Percentiles rank a stretch among this genome's conserved stretches.
These are phyloP conservation scores for Ips nitidus DNA, from an alignment of 1,140 invertebrate species.

Conservation along the genomic window DNA sequence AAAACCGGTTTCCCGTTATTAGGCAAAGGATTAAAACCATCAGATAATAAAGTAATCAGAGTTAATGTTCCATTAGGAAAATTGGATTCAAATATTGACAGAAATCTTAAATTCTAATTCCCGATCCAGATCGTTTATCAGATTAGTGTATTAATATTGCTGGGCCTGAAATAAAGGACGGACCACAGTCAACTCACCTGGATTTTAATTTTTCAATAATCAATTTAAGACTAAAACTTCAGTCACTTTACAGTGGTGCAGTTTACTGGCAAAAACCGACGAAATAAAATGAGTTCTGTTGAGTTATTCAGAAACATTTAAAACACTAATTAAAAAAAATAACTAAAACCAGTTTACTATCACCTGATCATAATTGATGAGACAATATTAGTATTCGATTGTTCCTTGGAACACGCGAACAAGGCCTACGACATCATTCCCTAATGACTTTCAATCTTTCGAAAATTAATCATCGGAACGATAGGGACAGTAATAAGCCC, in stretches of 20 bases:
- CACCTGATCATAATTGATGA: constrained; percentile 40
- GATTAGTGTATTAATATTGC: constrained; percentile 20
- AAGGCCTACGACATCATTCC: constrained; percentile 41
- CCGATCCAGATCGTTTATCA: constrained; percentile 34
- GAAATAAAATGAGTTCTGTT: not conserved
- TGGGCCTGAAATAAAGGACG: constrained; percentile 9
- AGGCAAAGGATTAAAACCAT: constrained; percentile 37
- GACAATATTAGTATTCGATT: constrained; percentile 46
- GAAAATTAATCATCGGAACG: constrained; percentile 45
- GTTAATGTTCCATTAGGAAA: constrained; percentile 47
- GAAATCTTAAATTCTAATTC: constrained; percentile 48
- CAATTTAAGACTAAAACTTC: not conserved
- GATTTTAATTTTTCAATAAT: not conserved
- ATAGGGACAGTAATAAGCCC: constrained; percentile 26
- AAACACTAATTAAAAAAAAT: not conserved
- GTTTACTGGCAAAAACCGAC: not conserved
- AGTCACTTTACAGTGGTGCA: not conserved
- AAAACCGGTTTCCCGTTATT: constrained; percentile 28
- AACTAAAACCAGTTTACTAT: constrained; percentile 1
- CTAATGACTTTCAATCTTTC: constrained; percentile 41
- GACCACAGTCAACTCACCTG: constrained; percentile 1
- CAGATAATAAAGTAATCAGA: constrained; percentile 40
- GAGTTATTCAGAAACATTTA: not conserved
- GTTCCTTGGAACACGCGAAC: constrained; percentile 45
- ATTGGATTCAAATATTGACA: constrained; percentile 49